Evolutionary conservation across 2,888 invertebrate genomes (phyloP), one percentile per base, ranked within the genome.

Genomic region (Cheiracanthium punctorium): DNA sequence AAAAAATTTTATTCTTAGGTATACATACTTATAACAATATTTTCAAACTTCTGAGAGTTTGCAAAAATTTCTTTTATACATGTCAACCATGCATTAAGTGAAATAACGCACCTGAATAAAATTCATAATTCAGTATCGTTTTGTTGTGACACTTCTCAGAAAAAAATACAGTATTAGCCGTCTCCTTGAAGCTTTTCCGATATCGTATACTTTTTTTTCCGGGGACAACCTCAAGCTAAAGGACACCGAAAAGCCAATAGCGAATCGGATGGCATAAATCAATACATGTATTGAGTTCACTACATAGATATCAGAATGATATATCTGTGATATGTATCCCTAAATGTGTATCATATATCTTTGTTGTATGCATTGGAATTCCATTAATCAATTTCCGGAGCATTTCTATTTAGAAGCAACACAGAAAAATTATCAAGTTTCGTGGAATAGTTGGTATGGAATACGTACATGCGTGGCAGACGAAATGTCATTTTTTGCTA

Each of bases 341-440:
- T 48, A 48, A 48, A 48, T 48, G 48, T 48, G 48, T 17, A 48
- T 48, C 48, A 48, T 48, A 48, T 48, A 48, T 48, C 48, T 48
- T 48, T 48, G 14, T 48, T 48, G 17, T 48, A 17, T 17, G 48
- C 17, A 48, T 48, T 17, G 48, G 48, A 17, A 48, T 48, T 48
- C 48, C 48, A 48, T 48, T 48, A 48, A 48, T 48, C 48, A 48
- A 48, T 48, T 48, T 48, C 2, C 48, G 8, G 12, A 48, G 48
- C 7, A 17, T 48, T 48, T 17, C 37, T 17, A 48, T 48, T 48
- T 48, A 7, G 48, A 48, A 48, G 48, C 2, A 48, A 48, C 48
- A 48, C 48, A 48, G 48, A 48, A 48, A 48, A 48, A 48, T 48
- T 48, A 48, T 48, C 48, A 48, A 10, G 17, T 14, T 7, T 12